Evolutionary conservation across 1,140 invertebrate genomes (phyloP).

Genomic region (Antheraea pernyi): DNA sequence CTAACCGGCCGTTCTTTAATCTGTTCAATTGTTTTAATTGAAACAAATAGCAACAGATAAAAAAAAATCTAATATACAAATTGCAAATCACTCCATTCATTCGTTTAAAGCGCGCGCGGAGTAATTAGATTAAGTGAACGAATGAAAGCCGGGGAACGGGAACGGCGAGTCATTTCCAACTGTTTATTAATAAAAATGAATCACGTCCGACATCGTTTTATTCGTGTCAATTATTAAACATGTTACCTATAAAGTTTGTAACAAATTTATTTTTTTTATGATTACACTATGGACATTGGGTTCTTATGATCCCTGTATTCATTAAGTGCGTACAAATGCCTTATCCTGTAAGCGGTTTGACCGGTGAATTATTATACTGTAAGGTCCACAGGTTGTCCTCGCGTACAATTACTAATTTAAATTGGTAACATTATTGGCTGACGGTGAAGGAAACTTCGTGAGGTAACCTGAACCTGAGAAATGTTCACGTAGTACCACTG

Average conservation of each 20-base stretch:
- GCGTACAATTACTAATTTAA: too few relatives aligned
- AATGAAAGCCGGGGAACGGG: conserved; percentile 27
- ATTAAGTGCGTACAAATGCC: too few relatives aligned
- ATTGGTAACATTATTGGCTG: too few relatives aligned
- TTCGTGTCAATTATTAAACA: not conserved
- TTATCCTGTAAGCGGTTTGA: too few relatives aligned
- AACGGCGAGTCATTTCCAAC: conserved; percentile 35
- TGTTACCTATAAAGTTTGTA: not conserved
- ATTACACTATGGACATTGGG: too few relatives aligned
- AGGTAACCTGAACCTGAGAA: too few relatives aligned
- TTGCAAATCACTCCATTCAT: conserved; percentile 39
- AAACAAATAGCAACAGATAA: not conserved
- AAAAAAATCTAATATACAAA: conserved; percentile 14
- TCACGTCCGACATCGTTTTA: not conserved
- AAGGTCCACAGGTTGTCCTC: too few relatives aligned
- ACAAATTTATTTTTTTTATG: too few relatives aligned
- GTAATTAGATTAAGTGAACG: conserved; percentile 45
- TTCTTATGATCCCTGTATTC: too few relatives aligned
- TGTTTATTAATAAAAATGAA: conserved; percentile 33
- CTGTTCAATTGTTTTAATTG: not conserved
- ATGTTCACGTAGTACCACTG: too few relatives aligned
- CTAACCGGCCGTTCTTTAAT: not conserved
- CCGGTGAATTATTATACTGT: too few relatives aligned
- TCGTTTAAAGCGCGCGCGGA: conserved; percentile 29
- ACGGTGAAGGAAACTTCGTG: too few relatives aligned